Evolutionary conservation across 2,113 vertebrate species (phyloP).

Genomic region (Crotalus viridis): DNA sequence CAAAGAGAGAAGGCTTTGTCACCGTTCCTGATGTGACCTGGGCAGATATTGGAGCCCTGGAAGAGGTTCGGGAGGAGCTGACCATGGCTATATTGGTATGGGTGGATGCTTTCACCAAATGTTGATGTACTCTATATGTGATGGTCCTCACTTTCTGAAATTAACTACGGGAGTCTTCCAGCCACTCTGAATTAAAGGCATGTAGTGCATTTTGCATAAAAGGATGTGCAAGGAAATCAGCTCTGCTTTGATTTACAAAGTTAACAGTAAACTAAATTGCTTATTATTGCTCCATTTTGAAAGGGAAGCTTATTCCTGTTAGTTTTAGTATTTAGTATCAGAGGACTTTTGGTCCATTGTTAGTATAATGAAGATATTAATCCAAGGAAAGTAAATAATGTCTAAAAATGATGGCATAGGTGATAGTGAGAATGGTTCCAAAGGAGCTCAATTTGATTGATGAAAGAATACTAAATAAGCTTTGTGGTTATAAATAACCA

Average conservation of each 20-base stretch:
- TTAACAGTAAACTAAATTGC: background rate
- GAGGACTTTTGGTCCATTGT: background rate
- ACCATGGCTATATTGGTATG: constrained; percentile 95
- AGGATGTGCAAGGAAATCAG: background rate
- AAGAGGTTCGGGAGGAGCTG: constrained; percentile 90
- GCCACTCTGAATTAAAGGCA: background rate
- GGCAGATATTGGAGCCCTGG: constrained; percentile 91
- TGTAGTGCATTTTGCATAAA: background rate
- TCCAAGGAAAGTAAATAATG: background rate
- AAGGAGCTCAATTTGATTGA: background rate
- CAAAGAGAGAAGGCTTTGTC: constrained; percentile 96
- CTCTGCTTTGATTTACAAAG: background rate
- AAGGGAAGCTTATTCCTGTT: background rate
- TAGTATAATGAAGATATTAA: background rate
- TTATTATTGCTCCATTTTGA: constrained; percentile 9
- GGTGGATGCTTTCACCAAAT: background rate
- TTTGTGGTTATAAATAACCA: background rate
- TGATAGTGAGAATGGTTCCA: background rate
- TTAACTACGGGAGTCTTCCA: background rate
- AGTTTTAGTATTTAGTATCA: background rate
- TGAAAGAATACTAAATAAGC: background rate
- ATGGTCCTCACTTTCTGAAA: background rate
- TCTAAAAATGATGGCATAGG: background rate
- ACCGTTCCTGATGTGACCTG: constrained; percentile 94
- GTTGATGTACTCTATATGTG: background rate